Evolutionary conservation across 2,888 invertebrate genomes (phyloP).

Genomic region (Tetragonisca angustula): DNA sequence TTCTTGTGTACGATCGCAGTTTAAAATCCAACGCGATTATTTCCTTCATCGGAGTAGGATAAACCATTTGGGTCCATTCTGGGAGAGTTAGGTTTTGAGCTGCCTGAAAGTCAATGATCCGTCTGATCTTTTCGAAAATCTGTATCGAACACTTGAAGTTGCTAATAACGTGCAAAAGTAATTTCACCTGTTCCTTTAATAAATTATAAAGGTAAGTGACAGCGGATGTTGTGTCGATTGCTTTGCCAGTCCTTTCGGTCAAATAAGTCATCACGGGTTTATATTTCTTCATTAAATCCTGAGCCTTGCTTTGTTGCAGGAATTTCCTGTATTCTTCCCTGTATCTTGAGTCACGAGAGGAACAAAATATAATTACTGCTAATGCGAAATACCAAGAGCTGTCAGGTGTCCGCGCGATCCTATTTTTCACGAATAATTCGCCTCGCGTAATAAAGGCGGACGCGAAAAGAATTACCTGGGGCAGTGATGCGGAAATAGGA

Average conservation of each 20-base stretch:
- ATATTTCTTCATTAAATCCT: constrained; percentile 79
- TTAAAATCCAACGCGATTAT: constrained; percentile 83
- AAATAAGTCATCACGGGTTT: constrained; percentile 82
- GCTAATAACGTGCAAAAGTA: too few species aligned
- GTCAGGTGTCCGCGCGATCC: not conserved
- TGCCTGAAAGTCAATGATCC: constrained; percentile 63
- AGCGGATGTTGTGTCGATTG: constrained; percentile 73
- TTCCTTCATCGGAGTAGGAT: constrained; percentile 80
- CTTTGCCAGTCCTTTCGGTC: constrained; percentile 81
- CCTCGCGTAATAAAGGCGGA: not conserved
- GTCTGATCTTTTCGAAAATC: not conserved
- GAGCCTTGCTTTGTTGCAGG: constrained; percentile 71
- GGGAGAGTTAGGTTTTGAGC: constrained; percentile 82
- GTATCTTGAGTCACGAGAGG: constrained; percentile 71
- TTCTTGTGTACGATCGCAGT: constrained; percentile 79
- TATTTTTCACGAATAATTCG: not conserved
- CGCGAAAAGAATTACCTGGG: constrained; percentile 71
- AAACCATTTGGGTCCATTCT: constrained; percentile 83
- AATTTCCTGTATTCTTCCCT: constrained; percentile 73
- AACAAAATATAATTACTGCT: not conserved
- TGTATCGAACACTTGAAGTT: not conserved
- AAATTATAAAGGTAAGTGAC: constrained; percentile 83
- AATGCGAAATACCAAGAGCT: not conserved
- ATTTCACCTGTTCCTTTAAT: constrained; percentile 81
- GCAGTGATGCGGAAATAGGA: constrained; percentile 77